phyloP scores from a whole-genome alignment of 2,113 vertebrate genomes.

The Cepphus grylle region DNA sequence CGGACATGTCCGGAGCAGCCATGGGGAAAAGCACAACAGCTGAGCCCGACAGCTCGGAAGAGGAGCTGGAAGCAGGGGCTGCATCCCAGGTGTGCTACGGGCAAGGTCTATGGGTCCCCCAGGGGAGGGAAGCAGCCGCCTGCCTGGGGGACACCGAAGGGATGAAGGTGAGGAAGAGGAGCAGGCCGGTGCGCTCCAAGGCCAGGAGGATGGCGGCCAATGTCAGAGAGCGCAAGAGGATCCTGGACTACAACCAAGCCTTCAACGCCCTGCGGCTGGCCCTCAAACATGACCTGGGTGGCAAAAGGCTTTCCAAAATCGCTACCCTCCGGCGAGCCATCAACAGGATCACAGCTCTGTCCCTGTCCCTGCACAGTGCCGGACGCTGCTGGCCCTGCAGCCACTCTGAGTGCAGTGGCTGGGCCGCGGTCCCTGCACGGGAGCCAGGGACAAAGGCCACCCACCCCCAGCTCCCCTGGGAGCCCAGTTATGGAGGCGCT shows the following conservation, averaged over 20 bases:
- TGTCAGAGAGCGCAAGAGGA: constrained; percentile 91
- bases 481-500: neutral
- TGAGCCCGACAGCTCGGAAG: constrained; percentile 69
- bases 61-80: constrained; percentile 66
- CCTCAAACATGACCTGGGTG: constrained; percentile 87
- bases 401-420: constrained; percentile 78
- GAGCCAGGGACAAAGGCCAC: neutral
- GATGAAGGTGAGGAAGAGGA: constrained; percentile 75
- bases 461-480: neutral
- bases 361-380: constrained; percentile 77
- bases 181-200: constrained; percentile 86
- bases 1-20: constrained; percentile 22
- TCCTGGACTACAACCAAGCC: constrained; percentile 97
- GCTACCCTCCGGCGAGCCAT: constrained; percentile 93
- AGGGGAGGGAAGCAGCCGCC: constrained; percentile 47
- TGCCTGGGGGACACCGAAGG: constrained; percentile 43
- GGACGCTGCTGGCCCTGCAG: constrained; percentile 66
- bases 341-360: constrained; percentile 87
- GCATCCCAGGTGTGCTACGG: neutral
- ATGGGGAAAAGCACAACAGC: constrained; percentile 25
- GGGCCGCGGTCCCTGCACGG: neutral
- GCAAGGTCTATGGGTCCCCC: constrained; percentile 29
- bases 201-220: constrained; percentile 92
- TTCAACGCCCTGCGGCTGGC: constrained; percentile 90
- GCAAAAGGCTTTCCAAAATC: constrained; percentile 96